Evolutionary conservation across 2,113 vertebrate species (phyloP), one percentile per base, ranked within the genome.

Genomic region (Pterocles orientalis): DNA sequence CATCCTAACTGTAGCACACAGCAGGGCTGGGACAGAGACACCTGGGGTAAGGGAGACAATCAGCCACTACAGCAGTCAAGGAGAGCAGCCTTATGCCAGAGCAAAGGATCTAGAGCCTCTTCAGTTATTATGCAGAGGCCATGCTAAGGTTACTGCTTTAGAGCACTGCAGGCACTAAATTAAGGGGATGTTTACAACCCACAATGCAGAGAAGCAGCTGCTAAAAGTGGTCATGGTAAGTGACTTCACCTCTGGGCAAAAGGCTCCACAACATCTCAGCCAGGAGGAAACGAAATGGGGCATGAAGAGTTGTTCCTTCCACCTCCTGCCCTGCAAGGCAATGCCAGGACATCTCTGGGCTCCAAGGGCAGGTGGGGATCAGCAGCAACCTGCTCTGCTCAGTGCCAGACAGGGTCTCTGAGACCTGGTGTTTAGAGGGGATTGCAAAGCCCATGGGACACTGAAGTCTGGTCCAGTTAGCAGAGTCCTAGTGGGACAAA

Each of bases 91-190:
- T 41, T 18, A 41, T 62, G 91, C 66, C 84, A 92, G 23, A 90
- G 61, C 61, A 76, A 34, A 69, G 70, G 18, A 80, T 85, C 78
- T 10, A 21, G 31, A 96, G 85, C 43, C 51, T 83, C 85, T 77
- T 41, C 64, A 39, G 93, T 95, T 91, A 39, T 77, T 90, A 96
- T 90, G 92, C 92, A 95, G 88, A 92, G 82, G 43, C 93, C 94
- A 85, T 86, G 85, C 88, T 86, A 93, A 92, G 82, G 92, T 73
- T 95, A 90, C 92, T 93, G 94, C 93, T 96, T 96, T 95, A 96
- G 95, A 93, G 92, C 93, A 90, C 90, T 93, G 95, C 94, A 96
- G 93, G 93, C 93, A 96, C 80, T 96, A 97, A 97, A 97, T 97
- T 93, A 96, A 88, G 82, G 72, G 92, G 95, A 95, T 88, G 64